A percentile compares a stretch with the other conserved stretches of the same genome.
Evolutionary conservation across 2,888 invertebrate species (phyloP).

Genomic region (Cylloceria caligata): DNA sequence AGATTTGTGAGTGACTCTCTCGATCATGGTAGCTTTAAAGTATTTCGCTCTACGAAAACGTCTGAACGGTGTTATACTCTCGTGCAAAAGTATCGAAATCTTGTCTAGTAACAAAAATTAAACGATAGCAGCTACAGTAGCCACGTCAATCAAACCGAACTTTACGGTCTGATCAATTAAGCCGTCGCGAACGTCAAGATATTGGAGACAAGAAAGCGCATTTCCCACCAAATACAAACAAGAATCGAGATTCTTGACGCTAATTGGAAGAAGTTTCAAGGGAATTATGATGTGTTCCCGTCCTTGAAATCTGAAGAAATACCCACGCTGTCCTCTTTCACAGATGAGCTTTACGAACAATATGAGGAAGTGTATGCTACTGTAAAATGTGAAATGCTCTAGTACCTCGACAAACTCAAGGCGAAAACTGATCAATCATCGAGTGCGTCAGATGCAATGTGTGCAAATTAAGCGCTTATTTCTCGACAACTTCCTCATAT

Average conservation of each 20-base stretch:
- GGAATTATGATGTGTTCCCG: slow-evolving; percentile 4
- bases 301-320: not conserved
- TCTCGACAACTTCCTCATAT: slow-evolving; percentile 49
- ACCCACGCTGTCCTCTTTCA: not conserved
- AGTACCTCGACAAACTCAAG: not conserved
- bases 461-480: not conserved
- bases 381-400: not conserved
- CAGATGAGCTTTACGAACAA: not conserved
- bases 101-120: not conserved
- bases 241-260: slow-evolving; percentile 4
- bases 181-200: not conserved
- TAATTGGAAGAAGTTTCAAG: slow-evolving; percentile 37
- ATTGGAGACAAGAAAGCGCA: slow-evolving; percentile 23
- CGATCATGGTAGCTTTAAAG: too few relatives aligned
- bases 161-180: not conserved
- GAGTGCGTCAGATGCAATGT: not conserved
- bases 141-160: not conserved
- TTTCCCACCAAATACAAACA: slow-evolving; percentile 19
- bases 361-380: slow-evolving; percentile 21
- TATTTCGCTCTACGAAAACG: slow-evolving; percentile 5
- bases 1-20: too few relatives aligned
- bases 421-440: not conserved
- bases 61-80: not conserved
- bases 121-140: not conserved
- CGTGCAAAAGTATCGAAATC: not conserved